These are phyloP conservation scores for Condylura cristata DNA, from an alignment of 2,113 vertebrate species.

Conservation along the genomic window DNA sequence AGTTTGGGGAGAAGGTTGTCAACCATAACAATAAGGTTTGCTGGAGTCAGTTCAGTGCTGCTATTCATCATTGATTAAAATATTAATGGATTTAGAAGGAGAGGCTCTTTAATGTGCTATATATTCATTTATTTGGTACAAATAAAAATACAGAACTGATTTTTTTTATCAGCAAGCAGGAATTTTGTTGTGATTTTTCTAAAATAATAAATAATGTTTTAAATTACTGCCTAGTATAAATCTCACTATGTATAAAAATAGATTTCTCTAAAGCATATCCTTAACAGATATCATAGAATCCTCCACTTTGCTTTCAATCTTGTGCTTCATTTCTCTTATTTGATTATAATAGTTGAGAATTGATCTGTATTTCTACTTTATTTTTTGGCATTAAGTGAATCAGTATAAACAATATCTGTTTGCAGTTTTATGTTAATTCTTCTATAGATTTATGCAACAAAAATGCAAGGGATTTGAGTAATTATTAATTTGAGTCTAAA, in stretches of 20 bases:
- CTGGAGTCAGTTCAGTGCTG: constrained; percentile 18
- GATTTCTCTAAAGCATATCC: neutral
- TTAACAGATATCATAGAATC: neutral
- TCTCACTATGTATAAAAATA: neutral
- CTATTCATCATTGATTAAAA: constrained; percentile 61
- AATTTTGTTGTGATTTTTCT: constrained; percentile 18
- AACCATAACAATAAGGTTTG: neutral
- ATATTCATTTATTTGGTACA: constrained; percentile 25
- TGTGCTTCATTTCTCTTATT: constrained; percentile 2
- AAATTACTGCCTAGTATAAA: neutral
- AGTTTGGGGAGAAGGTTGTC: neutral
- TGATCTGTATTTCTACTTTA: neutral
- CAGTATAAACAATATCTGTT: neutral
- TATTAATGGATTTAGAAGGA: constrained; percentile 19
- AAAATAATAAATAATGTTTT: neutral
- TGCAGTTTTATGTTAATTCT: neutral
- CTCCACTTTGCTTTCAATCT: neutral
- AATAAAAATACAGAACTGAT: neutral
- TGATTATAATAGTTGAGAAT: neutral
- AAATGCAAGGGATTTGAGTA: neutral
- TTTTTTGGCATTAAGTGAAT: neutral
- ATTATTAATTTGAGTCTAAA: neutral
- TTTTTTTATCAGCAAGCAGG: neutral
- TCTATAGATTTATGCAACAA: neutral
- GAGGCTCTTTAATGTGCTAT: neutral